A percentile compares a stretch with the other conserved stretches of the same genome.
Conservation (phyloP, 1,140 invertebrate genomes). For the Drosophila trapezifrons region DNA sequence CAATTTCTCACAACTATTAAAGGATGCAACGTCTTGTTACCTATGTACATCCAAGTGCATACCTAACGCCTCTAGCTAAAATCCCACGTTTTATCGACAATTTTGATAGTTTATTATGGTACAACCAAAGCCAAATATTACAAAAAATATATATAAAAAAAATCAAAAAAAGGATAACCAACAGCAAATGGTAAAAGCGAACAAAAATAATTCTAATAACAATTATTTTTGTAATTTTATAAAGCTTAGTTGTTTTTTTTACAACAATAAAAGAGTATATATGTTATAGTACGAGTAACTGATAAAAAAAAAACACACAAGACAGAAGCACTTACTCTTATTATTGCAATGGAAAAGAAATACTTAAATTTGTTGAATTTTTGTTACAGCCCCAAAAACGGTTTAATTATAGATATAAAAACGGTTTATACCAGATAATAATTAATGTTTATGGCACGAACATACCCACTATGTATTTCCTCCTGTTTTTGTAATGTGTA, state of each 20-base stretch:
- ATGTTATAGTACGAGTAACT: slow-evolving; percentile 20
- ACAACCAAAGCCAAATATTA: slow-evolving; percentile 75
- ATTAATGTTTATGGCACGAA: slow-evolving; percentile 34
- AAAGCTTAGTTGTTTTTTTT: slow-evolving; percentile 73
- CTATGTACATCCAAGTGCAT: slow-evolving; percentile 15
- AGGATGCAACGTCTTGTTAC: slow-evolving; percentile 41
- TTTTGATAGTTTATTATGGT: slow-evolving; percentile 75
- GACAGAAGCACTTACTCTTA: slow-evolving; percentile 30
- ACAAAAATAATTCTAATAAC: slow-evolving; percentile 69
- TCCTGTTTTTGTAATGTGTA: slow-evolving; percentile 56
- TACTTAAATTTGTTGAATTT: slow-evolving; percentile 50
- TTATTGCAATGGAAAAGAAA: slow-evolving; percentile 18
- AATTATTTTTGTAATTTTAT: slow-evolving; percentile 83
- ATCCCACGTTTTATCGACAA: slow-evolving; percentile 62
- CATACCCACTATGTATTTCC: slow-evolving; percentile 29
- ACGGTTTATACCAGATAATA: slow-evolving; percentile 49
- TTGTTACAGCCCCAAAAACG: slow-evolving; percentile 47
- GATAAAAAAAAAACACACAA: slow-evolving; percentile 18
- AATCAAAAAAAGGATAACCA: slow-evolving; percentile 21
- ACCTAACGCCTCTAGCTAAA: slow-evolving; percentile 48
- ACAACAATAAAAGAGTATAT: slow-evolving; percentile 39
- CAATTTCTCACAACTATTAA: slow-evolving; percentile 47
- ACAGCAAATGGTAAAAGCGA: slow-evolving; percentile 30
- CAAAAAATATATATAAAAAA: slow-evolving; percentile 14
- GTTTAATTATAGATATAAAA: slow-evolving; percentile 38